Percentiles rank a stretch among this genome's conserved stretches.
Conservation (phyloP, 2,888 invertebrate genomes). For the Drosophila seclusa region DNA sequence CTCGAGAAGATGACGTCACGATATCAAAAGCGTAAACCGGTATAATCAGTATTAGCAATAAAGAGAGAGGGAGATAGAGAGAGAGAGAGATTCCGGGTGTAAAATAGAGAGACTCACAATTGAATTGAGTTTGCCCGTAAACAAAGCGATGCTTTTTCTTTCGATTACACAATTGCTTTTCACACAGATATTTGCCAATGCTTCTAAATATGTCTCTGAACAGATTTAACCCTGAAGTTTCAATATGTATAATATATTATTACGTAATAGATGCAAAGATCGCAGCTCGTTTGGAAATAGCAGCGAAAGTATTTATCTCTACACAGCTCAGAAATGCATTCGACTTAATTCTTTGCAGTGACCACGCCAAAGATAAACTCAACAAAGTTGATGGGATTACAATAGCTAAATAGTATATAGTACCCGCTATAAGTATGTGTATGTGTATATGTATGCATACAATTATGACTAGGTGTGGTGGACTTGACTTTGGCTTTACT, state of each 20-base stretch:
- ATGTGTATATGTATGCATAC: neutral
- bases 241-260: neutral
- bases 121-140: neutral
- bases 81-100: neutral
- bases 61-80: neutral
- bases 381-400: neutral
- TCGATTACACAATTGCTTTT: neutral
- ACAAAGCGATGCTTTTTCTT: neutral
- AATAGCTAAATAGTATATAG: neutral
- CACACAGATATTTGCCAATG: neutral
- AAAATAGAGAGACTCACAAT: neutral
- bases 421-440: neutral
- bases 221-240: neutral
- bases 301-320: neutral
- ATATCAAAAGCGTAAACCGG: neutral
- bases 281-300: neutral
- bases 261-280: neutral
- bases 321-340: neutral
- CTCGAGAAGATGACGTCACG: constrained; percentile 23
- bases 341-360: too few species aligned
- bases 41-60: neutral
- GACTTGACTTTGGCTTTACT: constrained; percentile 49
- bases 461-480: constrained; percentile 7
- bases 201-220: neutral
- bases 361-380: neutral